A percentile compares a stretch with the other conserved stretches of the same genome.
Conservation (phyloP, 2,888 invertebrate species). For the Leptogaster cylindrica region DNA sequence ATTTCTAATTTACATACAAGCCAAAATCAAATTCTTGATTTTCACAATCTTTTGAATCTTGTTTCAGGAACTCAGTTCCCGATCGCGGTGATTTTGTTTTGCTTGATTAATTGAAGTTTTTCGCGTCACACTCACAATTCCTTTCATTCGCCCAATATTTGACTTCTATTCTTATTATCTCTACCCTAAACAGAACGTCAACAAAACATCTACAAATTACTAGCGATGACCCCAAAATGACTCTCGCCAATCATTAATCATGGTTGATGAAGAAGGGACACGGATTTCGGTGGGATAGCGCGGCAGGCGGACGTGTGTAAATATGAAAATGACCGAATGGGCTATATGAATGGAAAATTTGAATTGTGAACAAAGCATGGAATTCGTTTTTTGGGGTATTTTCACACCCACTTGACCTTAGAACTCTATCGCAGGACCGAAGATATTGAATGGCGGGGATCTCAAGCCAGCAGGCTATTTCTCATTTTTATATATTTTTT, state of each 20-base stretch:
- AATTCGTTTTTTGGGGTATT: slow-evolving; percentile 24
- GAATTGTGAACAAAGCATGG: slow-evolving; percentile 10
- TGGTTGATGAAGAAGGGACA: slow-evolving; percentile 19
- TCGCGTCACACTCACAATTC: slow-evolving; percentile 30
- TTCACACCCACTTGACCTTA: slow-evolving; percentile 41
- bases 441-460: too few relatives aligned
- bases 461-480: too few relatives aligned
- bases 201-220: slow-evolving; percentile 37
- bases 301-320: slow-evolving; percentile 1
- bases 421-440: too few relatives aligned
- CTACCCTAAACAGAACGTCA: slow-evolving; percentile 38
- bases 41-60: too few relatives aligned
- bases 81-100: slow-evolving; percentile 44
- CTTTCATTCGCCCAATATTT: slow-evolving; percentile 35
- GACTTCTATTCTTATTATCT: slow-evolving; percentile 32
- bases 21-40: too few relatives aligned
- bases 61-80: too few relatives aligned
- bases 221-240: slow-evolving; percentile 37
- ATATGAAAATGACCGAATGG: slow-evolving; percentile 17
- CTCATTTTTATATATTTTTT: too few relatives aligned
- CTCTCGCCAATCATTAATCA: slow-evolving; percentile 30
- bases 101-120: slow-evolving; percentile 46
- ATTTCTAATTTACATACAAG: too few relatives aligned
- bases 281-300: neutral
- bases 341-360: slow-evolving; percentile 13